Base-by-base conservation (phyloP, 1,140 invertebrate genomes). In the Lerema accius region DNA sequence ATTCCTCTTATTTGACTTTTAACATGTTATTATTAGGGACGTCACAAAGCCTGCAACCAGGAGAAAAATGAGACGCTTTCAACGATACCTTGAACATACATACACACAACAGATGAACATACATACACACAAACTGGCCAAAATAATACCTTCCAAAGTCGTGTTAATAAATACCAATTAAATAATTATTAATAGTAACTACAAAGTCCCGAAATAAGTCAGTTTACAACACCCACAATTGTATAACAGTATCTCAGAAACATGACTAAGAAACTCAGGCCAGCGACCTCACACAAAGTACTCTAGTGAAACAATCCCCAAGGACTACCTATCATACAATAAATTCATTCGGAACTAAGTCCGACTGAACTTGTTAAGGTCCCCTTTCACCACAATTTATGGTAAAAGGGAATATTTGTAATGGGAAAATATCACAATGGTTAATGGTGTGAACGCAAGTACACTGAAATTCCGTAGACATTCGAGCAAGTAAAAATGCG, bases 341-440 rank as follows among this genome's bases (percentile, higher is more conserved):
- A 77, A 77, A 77, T 77, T 77, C 68, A 77, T 77, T 76, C 63
- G 11, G 23, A 42, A 61, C 58, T 66, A 66, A 66, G 64, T 55
- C 64, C 45, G 37, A 61, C 42, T 56, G 42, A 39, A 59, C 48
- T 59, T 51, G 50, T 43, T 35, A 55, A 23, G 28, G 50, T 40
- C 63, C 55, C 63, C 43, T 16, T 13, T 55, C 55, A n/a, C 11
- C 32, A 37, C 45, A 61, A 66, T 66, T 61, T 66, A 66, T 66
- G 51, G 42, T 59, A 43, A 61, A 61, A 37, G 56, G 48, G 56
- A 61, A 66, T 66, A 66, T 66, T 60, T 17, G 50, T 63, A 63
- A 63, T 63, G 61, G 61, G 39, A 51, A 42, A 51, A 51, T 63
- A 51, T 63, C 60, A 63, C 40, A 58, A 58, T 58, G 53, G 23